Percentiles rank a stretch among this genome's conserved stretches.
Conservation (phyloP, 2,888 invertebrate species). For the Caradrina clavipalpis region DNA sequence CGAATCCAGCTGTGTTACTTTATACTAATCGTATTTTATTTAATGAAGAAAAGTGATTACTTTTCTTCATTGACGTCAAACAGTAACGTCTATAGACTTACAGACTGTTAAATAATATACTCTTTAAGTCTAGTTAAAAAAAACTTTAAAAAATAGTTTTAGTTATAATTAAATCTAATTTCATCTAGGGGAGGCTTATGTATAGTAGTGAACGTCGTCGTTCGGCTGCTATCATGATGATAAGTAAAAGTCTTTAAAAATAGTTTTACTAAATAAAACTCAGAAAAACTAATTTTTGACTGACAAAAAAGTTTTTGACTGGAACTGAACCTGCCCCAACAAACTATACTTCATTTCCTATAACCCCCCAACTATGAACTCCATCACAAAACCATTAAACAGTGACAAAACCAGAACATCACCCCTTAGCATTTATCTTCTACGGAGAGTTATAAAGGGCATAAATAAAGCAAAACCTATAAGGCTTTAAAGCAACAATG, state of each 20-base stretch:
- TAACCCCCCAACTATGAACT: conserved; percentile 27
- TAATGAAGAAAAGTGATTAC: neutral
- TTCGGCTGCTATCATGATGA: no score
- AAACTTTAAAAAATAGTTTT: no score
- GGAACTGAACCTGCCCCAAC: neutral
- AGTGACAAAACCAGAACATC: conserved; percentile 84
- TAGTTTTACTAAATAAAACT: no score
- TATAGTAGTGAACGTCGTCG: no score
- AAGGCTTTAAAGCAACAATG: conserved; percentile 90
- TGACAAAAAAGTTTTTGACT: neutral
- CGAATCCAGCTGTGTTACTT: neutral
- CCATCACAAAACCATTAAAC: conserved; percentile 74
- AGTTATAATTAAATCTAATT: no score
- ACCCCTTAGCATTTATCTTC: conserved; percentile 84
- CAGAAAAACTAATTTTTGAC: neutral
- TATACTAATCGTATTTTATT: conserved; percentile 8
- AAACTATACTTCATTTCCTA: conserved; percentile 14
- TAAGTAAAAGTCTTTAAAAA: no score
- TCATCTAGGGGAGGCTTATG: no score
- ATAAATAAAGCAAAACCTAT: conserved; percentile 90
- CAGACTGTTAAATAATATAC: neutral
- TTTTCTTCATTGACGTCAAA: no score
- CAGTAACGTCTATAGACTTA: no score
- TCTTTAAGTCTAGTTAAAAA: no score
- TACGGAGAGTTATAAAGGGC: conserved; percentile 86